A percentile compares a stretch with the other conserved stretches of the same genome.
Conservation (phyloP, 2,888 invertebrate species). For the Torymus aiolomorphi region DNA sequence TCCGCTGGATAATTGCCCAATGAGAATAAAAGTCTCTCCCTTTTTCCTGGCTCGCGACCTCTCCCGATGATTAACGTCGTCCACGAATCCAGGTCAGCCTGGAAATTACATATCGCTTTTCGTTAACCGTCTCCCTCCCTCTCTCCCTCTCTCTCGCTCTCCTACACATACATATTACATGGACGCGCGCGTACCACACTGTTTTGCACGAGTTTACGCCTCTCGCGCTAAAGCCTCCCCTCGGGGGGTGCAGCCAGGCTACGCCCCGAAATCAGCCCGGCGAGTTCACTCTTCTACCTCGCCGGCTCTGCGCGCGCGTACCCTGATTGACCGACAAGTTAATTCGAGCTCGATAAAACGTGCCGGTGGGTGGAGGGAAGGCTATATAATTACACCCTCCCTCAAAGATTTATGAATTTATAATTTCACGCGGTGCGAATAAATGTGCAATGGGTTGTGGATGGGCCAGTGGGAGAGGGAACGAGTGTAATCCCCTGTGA, state of each 20-base stretch:
- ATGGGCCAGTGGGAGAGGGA: too few species aligned
- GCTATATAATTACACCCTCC: neutral
- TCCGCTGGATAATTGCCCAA: constrained; percentile 16
- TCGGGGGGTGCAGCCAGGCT: neutral
- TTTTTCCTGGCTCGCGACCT: neutral
- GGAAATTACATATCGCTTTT: constrained; percentile 64
- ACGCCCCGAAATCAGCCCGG: constrained; percentile 39
- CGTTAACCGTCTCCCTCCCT: constrained; percentile 56
- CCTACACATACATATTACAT: too few species aligned
- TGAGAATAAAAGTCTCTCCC: constrained; percentile 29
- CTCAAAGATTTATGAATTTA: constrained; percentile 24
- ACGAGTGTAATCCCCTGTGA: neutral
- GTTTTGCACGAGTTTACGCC: constrained; percentile 47
- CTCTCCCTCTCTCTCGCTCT: too few species aligned
- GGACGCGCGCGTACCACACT: neutral
- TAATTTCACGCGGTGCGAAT: constrained; percentile 12
- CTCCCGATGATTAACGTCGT: constrained; percentile 21
- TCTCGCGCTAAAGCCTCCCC: neutral
- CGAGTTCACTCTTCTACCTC: constrained; percentile 34
- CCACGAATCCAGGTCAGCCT: constrained; percentile 62
- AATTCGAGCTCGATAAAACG: constrained; percentile 5
- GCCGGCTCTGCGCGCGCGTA: neutral
- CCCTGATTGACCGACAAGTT: constrained; percentile 41
- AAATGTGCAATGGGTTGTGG: neutral
- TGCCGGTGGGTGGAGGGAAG: too few species aligned